Evolutionary conservation across 2,113 vertebrate species (phyloP), one percentile per base, ranked within the genome.

Genomic region (Oreochromis spilurus): DNA sequence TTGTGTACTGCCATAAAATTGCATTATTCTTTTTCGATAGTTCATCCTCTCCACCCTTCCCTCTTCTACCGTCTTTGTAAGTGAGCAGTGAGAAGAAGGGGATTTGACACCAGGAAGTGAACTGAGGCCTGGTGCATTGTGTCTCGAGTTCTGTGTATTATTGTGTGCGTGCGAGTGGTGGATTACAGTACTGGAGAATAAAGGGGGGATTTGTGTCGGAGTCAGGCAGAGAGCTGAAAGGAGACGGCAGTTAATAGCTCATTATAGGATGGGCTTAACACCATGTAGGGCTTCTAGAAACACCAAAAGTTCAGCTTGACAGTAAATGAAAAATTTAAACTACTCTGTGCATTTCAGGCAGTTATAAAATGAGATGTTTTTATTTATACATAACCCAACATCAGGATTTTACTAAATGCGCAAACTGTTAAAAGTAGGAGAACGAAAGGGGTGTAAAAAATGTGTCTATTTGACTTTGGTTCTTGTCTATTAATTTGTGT

Each of bases 141-240:
- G 84, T 84, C 54, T 84, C 7, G 50, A 26, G 36, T 62, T 79
- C 57, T 40, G 82, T 70, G 65, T 88, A 29, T 87, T 84, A 52
- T 48, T 60, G 82, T 87, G 79, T 82, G 34, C 26, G 82, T 36
- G 87, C 57, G 80, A 54, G 86, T 72, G 84, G 43, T 86, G 85
- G 88, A 91, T 92, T 89, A 93, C 81, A 90, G 90, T 90, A 80
- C n/a, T 62, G 81, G 48, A 81, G 78, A 89, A 91, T 86, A 90
- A 92, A 93, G 82, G 83, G 9, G 78, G 88, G 92, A 94, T 92
- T 93, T 94, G 88, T 91, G 91, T 87, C 67, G 5, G 79, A 90
- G 86, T 89, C 78, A 13, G 81, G 38, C 88, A 77, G 79, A 54
- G 83, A 91, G 84, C 84, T 87, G 86, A 89, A 92, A 86, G 81